Conservation (phyloP, 2,888 invertebrate species). For the Cordylochernes scorpioides region DNA sequence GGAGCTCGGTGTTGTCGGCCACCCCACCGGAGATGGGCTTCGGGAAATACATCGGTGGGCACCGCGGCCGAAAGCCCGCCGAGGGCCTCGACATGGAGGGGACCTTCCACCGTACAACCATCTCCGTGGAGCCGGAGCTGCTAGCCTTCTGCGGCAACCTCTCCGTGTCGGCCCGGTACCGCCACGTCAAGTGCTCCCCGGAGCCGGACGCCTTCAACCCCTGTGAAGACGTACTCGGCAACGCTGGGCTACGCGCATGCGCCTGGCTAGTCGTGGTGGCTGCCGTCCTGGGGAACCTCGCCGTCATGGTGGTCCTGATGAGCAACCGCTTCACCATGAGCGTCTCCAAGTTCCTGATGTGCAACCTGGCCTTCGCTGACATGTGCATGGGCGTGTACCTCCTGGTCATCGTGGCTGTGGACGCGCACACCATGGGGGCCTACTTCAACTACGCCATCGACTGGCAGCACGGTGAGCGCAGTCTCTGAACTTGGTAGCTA, state of each 20-base stretch:
- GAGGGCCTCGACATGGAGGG: constrained; percentile 15
- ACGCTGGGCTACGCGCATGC: constrained; percentile 42
- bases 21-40: neutral
- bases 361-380: constrained; percentile 63
- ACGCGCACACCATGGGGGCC: constrained; percentile 50
- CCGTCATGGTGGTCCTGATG: constrained; percentile 47
- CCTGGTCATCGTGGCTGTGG: constrained; percentile 51
- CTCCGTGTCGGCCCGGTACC: constrained; percentile 6
- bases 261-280: constrained; percentile 63
- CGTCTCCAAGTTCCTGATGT: constrained; percentile 43
- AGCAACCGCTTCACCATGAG: constrained; percentile 22
- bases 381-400: constrained; percentile 51
- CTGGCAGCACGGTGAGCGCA: constrained; percentile 52
- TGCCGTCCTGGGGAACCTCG: constrained; percentile 53
- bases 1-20: neutral
- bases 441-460: constrained; percentile 71
- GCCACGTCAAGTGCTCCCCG: constrained; percentile 34
- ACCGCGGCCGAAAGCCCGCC: neutral
- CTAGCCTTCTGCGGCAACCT: constrained; percentile 29
- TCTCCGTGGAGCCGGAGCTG: constrained; percentile 20
- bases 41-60: too few species aligned
- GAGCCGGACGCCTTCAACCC: constrained; percentile 54
- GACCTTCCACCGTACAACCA: constrained; percentile 24
- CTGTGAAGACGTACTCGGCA: constrained; percentile 69
- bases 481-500: too few species aligned